Conservation (phyloP, 2,888 invertebrate genomes). For the Dorcus parallelipipedus region DNA sequence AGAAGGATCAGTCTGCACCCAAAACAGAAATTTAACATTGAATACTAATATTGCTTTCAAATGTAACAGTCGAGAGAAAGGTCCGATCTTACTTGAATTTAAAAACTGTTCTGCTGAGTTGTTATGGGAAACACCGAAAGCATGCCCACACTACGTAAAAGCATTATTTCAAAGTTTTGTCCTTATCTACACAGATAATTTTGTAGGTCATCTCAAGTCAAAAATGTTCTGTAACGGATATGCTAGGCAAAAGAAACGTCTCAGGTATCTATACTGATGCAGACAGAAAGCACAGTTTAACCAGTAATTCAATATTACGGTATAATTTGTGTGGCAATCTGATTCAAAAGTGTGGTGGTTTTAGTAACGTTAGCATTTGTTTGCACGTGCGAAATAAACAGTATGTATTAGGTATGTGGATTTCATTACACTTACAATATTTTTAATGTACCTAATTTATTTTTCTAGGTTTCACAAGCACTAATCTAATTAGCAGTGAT, state of each 20-base stretch:
- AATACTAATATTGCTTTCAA: conserved; percentile 2
- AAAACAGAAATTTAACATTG: background rate
- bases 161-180: background rate
- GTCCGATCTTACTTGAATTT: background rate
- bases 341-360: background rate
- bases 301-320: background rate
- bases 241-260: conserved; percentile 1
- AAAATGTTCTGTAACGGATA: background rate
- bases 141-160: conserved; percentile 3
- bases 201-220: background rate
- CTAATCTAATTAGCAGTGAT: conserved; percentile 1
- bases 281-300: background rate
- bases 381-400: background rate
- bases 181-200: background rate
- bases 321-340: conserved; percentile 3
- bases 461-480: too few relatives aligned
- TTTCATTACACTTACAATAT: too few relatives aligned
- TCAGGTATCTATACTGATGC: background rate
- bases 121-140: conserved; percentile 10
- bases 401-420: conserved; percentile 1
- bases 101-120: background rate
- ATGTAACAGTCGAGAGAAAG: conserved; percentile 5
- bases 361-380: conserved; percentile 1
- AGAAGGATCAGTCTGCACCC: conserved; percentile 3
- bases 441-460: too few relatives aligned